phyloP scores from a whole-genome alignment of 2,888 invertebrate genomes.

The Ectemnius cavifrons region DNA sequence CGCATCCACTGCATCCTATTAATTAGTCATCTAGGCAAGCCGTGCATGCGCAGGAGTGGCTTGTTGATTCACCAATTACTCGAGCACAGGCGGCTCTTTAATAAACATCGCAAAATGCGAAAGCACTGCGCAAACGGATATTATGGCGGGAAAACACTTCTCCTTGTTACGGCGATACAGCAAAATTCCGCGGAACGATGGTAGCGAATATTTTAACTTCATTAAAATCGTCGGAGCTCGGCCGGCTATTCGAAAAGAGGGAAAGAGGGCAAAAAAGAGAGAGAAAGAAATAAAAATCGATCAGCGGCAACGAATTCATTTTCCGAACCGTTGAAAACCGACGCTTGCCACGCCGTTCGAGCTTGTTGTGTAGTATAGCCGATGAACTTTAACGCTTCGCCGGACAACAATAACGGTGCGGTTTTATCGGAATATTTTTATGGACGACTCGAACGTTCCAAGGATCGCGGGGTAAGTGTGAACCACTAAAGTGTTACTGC shows the following conservation, averaged over 20 bases:
- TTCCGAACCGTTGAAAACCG: conserved; percentile 54
- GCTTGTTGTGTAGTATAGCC: conserved; percentile 50
- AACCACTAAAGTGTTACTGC: conserved; percentile 56
- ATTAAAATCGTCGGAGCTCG: conserved; percentile 21
- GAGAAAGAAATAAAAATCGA: conserved; percentile 58
- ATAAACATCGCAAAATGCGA: too few relatives aligned
- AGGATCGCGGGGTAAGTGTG: conserved; percentile 29
- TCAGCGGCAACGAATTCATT: conserved; percentile 55
- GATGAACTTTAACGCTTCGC: conserved; percentile 64
- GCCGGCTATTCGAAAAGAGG: not conserved
- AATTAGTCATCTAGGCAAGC: too few relatives aligned
- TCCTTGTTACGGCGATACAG: too few relatives aligned
- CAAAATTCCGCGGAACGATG: not conserved
- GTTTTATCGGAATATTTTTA: conserved; percentile 61
- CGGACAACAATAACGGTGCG: conserved; percentile 60
- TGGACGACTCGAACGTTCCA: conserved; percentile 25
- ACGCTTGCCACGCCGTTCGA: conserved; percentile 36
- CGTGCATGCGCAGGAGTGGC: too few relatives aligned
- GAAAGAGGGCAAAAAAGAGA: conserved; percentile 16
- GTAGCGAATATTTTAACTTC: conserved; percentile 32
- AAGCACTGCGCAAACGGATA: not conserved
- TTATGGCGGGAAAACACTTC: not conserved
- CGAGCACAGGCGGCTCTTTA: too few relatives aligned
- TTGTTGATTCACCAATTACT: too few relatives aligned
- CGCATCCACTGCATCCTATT: too few relatives aligned